phyloP scores from a whole-genome alignment of 2,888 invertebrate genomes.

The Apomyelois bistriatella region DNA sequence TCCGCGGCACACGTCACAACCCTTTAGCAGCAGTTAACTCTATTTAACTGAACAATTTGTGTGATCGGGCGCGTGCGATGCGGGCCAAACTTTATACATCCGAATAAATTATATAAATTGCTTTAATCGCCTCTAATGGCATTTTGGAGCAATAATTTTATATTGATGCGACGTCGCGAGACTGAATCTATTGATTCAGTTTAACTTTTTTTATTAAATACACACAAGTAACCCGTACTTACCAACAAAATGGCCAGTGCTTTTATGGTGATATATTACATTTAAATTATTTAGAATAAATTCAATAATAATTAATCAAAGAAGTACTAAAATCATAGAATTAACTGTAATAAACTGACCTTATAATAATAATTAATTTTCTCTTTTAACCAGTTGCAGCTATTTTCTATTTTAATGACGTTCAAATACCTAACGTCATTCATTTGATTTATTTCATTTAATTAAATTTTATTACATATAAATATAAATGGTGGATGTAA shows the following conservation, averaged over 20 bases:
- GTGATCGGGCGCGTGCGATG: conserved; percentile 29
- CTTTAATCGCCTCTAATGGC: conserved; percentile 57
- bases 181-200: conserved; percentile 13
- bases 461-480: too few relatives aligned
- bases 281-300: too few relatives aligned
- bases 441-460: too few relatives aligned
- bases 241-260: background rate
- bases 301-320: too few relatives aligned
- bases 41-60: conserved; percentile 45
- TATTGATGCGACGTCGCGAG: conserved; percentile 18
- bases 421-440: too few relatives aligned
- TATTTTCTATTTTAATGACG: too few relatives aligned
- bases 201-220: background rate
- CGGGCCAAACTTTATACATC: conserved; percentile 40
- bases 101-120: conserved; percentile 61
- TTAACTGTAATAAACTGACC: too few relatives aligned
- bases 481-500: too few relatives aligned
- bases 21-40: conserved; percentile 56
- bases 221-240: background rate
- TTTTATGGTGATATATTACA: background rate
- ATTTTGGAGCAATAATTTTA: conserved; percentile 25
- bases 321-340: too few relatives aligned
- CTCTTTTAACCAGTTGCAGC: too few relatives aligned
- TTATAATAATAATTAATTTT: too few relatives aligned
- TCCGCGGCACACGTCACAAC: conserved; percentile 43